Percentiles rank a stretch among this genome's conserved stretches.
Conservation (phyloP, 2,113 vertebrate species). For the Microtus oregoni region DNA sequence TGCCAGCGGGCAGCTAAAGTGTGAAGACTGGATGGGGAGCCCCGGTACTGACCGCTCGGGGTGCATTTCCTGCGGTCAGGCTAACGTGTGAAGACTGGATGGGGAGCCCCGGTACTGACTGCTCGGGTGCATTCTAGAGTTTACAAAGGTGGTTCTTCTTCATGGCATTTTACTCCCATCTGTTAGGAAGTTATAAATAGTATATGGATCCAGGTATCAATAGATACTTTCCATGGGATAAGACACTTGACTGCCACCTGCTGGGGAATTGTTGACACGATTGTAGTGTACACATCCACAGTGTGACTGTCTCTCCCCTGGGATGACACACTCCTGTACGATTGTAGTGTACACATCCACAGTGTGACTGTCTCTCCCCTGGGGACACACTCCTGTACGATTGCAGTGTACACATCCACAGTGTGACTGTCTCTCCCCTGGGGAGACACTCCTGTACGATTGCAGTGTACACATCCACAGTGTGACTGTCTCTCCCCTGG, state of each 20-base stretch:
- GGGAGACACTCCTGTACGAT: not conserved
- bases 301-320: not conserved
- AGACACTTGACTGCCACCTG: slow-evolving; percentile 67
- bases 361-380: not conserved
- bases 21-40: not conserved
- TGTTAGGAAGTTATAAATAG: not conserved
- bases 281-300: not conserved
- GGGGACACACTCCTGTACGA: not conserved
- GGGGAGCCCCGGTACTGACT: not conserved
- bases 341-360: not conserved
- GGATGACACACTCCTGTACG: not conserved
- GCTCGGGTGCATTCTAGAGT: not conserved
- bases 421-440: not conserved
- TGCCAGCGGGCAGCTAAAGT: not conserved
- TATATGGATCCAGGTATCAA: not conserved
- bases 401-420: not conserved
- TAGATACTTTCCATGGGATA: not conserved
- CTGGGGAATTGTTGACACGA: slow-evolving; percentile 33
- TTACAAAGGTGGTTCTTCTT: not conserved
- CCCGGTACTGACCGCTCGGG: not conserved
- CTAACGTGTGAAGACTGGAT: not conserved
- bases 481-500: not conserved
- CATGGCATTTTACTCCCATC: slow-evolving; percentile 1
- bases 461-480: not conserved
- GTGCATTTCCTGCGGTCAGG: no score